Base-by-base conservation (phyloP, 2,113 vertebrate genomes). In the Pollachius pollachius region DNA sequence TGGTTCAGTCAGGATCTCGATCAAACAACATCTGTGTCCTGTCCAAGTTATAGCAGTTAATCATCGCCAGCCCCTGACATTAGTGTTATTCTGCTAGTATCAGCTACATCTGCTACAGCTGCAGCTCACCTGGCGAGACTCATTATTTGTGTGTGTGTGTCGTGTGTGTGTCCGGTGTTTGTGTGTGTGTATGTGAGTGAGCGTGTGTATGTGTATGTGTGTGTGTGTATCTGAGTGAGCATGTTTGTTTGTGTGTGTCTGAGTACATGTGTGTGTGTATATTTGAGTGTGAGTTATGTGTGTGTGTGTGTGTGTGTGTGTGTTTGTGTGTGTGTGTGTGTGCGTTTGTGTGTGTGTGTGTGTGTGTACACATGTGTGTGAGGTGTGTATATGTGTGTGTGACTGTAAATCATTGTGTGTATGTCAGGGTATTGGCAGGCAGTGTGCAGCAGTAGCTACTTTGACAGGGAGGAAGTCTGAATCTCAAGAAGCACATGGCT, bases 101-200 rank as follows among this genome's bases (percentile, higher is more conserved):
- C 81, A 65, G 71, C 79, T 86, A 74, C 85, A 79, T 81, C 70
- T 73, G 71, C 79, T 86, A 74, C 85, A 78, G 80, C 70, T 73
- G 78, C 76, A 56, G 69, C 25, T 13, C 71, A 69, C 77, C 70
- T 59, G 71, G 69, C 65, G 58, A 69, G 65, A 61, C 52, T 68
- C 54, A 65, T 5, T 19, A 19, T 21, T 18, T 18, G 7, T 23
- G 37, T 23, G 64, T 21, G 19, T 65, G 64, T 48, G 11, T 48
- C n/a, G n/a, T n/a, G n/a, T n/a, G n/a, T n/a, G n/a, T n/a, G n/a
- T n/a, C n/a, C n/a, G n/a, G 63, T 19, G 7, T 15, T 11, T 48
- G 64, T 18, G 62, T 63, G 25, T 30, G 62, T 63, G 25, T 63
- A 13, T 16, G 23, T 63, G 25, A 34, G 15, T 27, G 25, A 34